A percentile compares a stretch with the other conserved stretches of the same genome.
phyloP scores from a whole-genome alignment of 2,113 vertebrate species.

The Aythya baeri region DNA sequence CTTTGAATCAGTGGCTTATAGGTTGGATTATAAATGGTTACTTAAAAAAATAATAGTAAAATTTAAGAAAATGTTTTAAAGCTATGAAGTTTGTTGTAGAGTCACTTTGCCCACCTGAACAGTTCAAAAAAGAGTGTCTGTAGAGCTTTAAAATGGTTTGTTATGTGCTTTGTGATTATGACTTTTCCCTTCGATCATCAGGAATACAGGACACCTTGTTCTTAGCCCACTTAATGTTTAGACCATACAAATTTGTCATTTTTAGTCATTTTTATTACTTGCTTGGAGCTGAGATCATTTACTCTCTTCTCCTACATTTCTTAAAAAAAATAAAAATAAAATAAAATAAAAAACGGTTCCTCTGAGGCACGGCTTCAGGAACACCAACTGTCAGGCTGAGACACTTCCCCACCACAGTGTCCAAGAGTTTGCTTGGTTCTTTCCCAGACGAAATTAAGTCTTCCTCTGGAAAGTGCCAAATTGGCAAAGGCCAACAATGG shows the following conservation, averaged over 20 bases:
- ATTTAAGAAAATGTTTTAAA: neutral
- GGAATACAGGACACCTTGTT: constrained; percentile 39
- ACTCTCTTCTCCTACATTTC: neutral
- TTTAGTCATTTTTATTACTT: constrained; percentile 26
- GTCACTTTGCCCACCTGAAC: neutral
- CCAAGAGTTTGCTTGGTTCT: constrained; percentile 5
- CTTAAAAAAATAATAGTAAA: neutral
- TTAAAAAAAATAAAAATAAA: neutral
- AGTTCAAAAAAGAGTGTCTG: neutral
- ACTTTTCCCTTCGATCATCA: neutral
- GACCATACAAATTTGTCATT: neutral
- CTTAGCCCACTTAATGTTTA: constrained; percentile 22
- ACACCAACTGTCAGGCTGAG: neutral
- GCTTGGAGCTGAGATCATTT: constrained; percentile 10
- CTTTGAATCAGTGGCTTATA: neutral
- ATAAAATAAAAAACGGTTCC: neutral
- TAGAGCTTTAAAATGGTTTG: neutral
- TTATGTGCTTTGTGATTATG: neutral
- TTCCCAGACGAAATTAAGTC: constrained; percentile 35
- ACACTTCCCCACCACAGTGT: neutral
- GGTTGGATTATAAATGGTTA: neutral
- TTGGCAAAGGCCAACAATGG: constrained; percentile 26
- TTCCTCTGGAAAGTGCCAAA: constrained; percentile 17
- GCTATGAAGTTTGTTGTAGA: neutral
- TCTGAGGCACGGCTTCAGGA: neutral